Conservation (phyloP, 2,113 vertebrate species). For the Crotalus tigris region DNA sequence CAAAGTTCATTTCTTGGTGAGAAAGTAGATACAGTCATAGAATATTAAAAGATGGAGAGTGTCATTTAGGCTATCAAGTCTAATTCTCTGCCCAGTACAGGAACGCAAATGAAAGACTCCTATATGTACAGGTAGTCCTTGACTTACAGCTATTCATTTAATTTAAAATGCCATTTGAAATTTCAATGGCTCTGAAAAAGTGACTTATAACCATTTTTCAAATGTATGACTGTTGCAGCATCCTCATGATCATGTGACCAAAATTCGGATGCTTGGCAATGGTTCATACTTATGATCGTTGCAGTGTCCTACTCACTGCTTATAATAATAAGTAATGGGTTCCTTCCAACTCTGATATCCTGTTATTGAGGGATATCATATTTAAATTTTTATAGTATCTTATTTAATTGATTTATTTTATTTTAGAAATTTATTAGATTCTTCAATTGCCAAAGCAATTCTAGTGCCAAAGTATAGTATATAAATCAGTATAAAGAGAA, state of each 20-base stretch:
- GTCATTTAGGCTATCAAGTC: neutral
- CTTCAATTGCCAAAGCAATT: neutral
- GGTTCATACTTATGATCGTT: neutral
- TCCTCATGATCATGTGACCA: neutral
- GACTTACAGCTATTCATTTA: neutral
- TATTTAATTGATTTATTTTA: neutral
- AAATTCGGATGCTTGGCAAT: neutral
- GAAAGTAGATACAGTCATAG: neutral
- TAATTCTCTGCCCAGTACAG: neutral
- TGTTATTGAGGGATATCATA: neutral
- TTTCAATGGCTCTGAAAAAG: neutral
- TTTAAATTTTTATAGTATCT: neutral
- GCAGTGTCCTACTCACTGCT: neutral
- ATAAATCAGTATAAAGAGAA: neutral
- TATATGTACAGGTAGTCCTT: neutral
- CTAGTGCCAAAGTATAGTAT: neutral
- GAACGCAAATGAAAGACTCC: neutral
- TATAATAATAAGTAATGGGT: too few species aligned
- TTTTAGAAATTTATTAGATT: neutral
- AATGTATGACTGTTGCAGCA: neutral
- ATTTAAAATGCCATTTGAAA: neutral
- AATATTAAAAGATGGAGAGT: neutral
- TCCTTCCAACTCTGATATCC: too few species aligned
- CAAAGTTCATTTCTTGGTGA: neutral
- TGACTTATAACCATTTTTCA: neutral